Base-by-base conservation (phyloP, 2,113 vertebrate genomes). In the Uropsilus gracilis region DNA sequence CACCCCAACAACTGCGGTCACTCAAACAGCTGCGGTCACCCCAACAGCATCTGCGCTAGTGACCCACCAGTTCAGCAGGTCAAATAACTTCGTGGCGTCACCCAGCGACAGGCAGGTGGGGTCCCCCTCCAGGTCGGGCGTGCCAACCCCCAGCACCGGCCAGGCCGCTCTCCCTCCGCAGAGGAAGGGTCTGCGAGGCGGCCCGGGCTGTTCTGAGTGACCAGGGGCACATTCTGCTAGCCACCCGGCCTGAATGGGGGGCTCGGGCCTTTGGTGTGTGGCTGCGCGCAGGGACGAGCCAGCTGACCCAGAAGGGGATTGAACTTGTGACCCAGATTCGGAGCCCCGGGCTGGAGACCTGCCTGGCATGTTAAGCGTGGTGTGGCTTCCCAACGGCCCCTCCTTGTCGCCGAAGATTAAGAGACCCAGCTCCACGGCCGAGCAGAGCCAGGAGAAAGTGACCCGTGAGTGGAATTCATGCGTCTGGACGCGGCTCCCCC, bases 271-370 rank as follows among this genome's bases (percentile, higher is more conserved):
- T 97, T 97, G 94, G 93, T 97, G 68, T 95, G 80, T 39, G 84
- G 76, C 91, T 94, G 81, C 55, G 83, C 86, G 75, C 89, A 87
- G 86, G 97, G 95, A 81, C 96, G 95, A 97, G 95, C 89, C 64
- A 97, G 96, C 95, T 97, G 97, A 97, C 97, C 96, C 96, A 97
- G 95, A 97, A 97, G 93, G 94, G 96, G 94, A 96, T 96, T 97
- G 97, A 97, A 97, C 97, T 97, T 97, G 96, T 97, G 97, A 97
- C 97, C 96, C 93, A 96, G 93, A 95, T 93, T 90, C 87, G 61
- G 91, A 93, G 87, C 59, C 6, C 84, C 39, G 5, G 34, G 90
- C 89, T 91, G 48, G 71, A 71, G 63, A 69, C 86, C 46, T 28
- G 89, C 68, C 75, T 80, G 72, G 94, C 91, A 97, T 96, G 72